Conservation (phyloP, 1,140 invertebrate species). For the Aphelenchoides fujianensis region DNA sequence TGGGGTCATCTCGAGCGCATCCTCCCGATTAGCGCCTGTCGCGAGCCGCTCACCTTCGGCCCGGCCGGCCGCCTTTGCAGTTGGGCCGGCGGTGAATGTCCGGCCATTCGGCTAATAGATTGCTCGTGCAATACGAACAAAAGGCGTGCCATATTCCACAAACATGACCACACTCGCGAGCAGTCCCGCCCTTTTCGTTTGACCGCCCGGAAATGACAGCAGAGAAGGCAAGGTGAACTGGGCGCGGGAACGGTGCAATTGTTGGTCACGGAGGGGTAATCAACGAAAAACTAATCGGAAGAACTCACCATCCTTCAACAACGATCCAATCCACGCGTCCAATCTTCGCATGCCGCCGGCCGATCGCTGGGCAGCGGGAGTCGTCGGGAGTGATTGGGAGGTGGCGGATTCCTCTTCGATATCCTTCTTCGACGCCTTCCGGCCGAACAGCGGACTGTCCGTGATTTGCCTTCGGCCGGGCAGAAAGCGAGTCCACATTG, state of each 20-base stretch:
- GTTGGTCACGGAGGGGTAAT: no score
- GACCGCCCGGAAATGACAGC: no score
- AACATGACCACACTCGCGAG: no score
- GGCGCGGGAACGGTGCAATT: no score
- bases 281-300: no score
- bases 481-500: conserved; percentile 24
- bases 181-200: no score
- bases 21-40: neutral
- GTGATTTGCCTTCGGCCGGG: neutral
- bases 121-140: no score
- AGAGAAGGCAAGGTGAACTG: no score
- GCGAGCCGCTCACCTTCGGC: neutral
- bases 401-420: neutral
- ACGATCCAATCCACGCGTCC: conserved; percentile 20
- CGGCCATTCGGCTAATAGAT: no score
- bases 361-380: conserved; percentile 12
- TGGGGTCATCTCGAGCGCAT: neutral
- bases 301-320: conserved; percentile 19
- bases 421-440: conserved; percentile 5
- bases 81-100: no score
- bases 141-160: no score
- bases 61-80: neutral
- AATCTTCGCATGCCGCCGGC: conserved; percentile 10
- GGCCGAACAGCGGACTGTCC: neutral
- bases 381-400: conserved; percentile 8